phyloP scores from a whole-genome alignment of 2,888 invertebrate species.

The Diachrysia chrysitis region DNA sequence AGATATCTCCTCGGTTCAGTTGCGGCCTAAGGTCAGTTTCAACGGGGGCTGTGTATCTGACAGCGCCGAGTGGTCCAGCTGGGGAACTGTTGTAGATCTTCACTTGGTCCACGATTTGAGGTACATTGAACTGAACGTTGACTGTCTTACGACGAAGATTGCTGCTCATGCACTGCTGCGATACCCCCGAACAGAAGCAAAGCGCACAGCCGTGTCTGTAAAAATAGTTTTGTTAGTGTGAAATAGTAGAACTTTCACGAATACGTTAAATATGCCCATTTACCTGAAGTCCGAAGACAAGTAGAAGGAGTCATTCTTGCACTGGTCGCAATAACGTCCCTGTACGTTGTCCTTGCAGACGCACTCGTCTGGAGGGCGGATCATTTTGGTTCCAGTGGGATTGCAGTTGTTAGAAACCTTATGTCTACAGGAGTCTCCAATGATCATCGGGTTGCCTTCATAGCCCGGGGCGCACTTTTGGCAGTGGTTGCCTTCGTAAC shows the following conservation, averaged over 20 bases:
- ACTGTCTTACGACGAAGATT: conserved; percentile 91
- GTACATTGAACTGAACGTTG: conserved; percentile 77
- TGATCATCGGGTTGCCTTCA: conserved; percentile 93
- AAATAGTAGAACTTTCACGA: background rate
- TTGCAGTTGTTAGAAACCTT: conserved; percentile 90
- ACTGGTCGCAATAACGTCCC: conserved; percentile 96
- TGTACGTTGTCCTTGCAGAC: conserved; percentile 90
- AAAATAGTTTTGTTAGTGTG: conserved; percentile 14
- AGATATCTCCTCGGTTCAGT: conserved; percentile 90
- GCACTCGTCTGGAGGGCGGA: conserved; percentile 78
- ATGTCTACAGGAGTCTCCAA: conserved; percentile 93
- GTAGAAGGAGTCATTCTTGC: conserved; percentile 95
- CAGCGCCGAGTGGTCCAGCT: conserved; percentile 61
- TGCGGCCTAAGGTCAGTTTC: conserved; percentile 79
- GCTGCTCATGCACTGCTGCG: conserved; percentile 94
- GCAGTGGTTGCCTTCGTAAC: conserved; percentile 92
- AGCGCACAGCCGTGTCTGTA: conserved; percentile 95
- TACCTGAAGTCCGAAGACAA: conserved; percentile 91
- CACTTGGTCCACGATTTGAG: conserved; percentile 75
- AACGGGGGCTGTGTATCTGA: conserved; percentile 75
- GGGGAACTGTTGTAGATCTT: conserved; percentile 76
- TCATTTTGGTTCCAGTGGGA: conserved; percentile 91
- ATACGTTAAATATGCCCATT: no score
- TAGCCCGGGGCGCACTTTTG: conserved; percentile 94
- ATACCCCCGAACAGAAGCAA: conserved; percentile 98